phyloP scores from a whole-genome alignment of 2,888 invertebrate genomes.

The Schizotus pectinicornis region DNA sequence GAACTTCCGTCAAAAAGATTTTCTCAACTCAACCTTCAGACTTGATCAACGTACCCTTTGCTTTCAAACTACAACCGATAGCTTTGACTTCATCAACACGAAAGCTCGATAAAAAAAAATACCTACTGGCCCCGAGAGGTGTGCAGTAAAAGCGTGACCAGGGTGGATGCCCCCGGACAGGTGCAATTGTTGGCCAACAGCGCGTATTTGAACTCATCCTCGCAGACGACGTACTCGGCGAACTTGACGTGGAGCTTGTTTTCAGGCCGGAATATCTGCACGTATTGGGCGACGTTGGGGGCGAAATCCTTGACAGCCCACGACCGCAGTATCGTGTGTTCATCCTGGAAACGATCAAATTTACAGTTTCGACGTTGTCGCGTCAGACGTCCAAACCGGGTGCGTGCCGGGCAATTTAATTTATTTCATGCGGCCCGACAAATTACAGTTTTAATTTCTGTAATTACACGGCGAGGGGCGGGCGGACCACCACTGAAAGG shows the following conservation, averaged over 20 bases:
- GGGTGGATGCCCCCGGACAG: constrained; percentile 95
- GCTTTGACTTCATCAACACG: not conserved
- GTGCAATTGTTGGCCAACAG: constrained; percentile 97
- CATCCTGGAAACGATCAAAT: constrained; percentile 62
- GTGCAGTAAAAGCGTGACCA: constrained; percentile 93
- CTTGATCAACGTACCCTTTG: too few species aligned
- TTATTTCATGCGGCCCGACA: not conserved
- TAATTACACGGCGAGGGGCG: not conserved
- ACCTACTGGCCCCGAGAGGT: constrained; percentile 98
- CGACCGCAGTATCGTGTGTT: constrained; percentile 77
- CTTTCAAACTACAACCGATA: not conserved
- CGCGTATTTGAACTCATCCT: constrained; percentile 99
- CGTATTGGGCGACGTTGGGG: constrained; percentile 95
- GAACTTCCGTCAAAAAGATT: too few species aligned
- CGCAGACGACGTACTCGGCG: constrained; percentile 98
- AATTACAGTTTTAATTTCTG: constrained; percentile 3
- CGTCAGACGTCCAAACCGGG: not conserved
- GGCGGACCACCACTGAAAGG: too few species aligned
- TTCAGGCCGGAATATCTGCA: constrained; percentile 97
- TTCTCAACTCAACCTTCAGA: too few species aligned
- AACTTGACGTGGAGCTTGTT: constrained; percentile 99
- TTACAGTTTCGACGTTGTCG: constrained; percentile 7
- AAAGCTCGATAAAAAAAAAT: constrained; percentile 40
- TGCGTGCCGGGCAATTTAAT: constrained; percentile 7
- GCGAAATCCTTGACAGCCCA: constrained; percentile 99